Base-by-base conservation (phyloP, 2,888 invertebrate genomes). In the Amitus sp. region DNA sequence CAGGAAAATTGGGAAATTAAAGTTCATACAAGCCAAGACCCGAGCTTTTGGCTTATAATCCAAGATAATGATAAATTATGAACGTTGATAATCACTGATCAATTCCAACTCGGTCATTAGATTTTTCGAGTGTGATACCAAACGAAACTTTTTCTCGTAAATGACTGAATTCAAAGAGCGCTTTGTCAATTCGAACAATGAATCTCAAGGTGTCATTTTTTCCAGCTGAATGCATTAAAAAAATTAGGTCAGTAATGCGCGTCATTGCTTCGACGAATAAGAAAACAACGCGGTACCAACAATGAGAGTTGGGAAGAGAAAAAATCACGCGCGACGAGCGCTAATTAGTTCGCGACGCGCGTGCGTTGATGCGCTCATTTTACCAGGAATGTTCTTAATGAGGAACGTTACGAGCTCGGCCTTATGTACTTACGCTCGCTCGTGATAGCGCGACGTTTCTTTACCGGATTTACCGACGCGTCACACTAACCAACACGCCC, bases 381-480 rank as follows among this genome's bases (percentile, higher is more conserved):
- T 19, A 20, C 45, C 63, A 37, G 58, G 56, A 53, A 33, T n/a
- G n/a, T n/a, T n/a, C n/a, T n/a, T n/a, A n/a, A n/a, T n/a, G n/a
- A n/a, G n/a, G n/a, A n/a, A n/a, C n/a, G n/a, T n/a, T n/a, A n/a
- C n/a, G n/a, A n/a, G n/a, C n/a, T n/a, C n/a, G n/a, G n/a, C 51
- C 47, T 61, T 63, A 54, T 55, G 53, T 63, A 42, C 18, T 20
- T 19, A 53, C 45, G 34, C 47, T 55, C 59, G 52, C 62, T 63
- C 59, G 65, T 68, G 65, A n/a, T n/a, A n/a, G n/a, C 62, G 65
- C 59, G 68, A 65, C 50, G 62, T 59, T 56, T 66, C 65, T 73
- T 68, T 66, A 72, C 75, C 72, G 74, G 75, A 76, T 76, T 78
- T 75, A 75, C 74, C 74, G 75, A 74, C 58, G 61, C 51, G 46